phyloP scores from a whole-genome alignment of 2,797 vertebrate species.

The Rhinophrynus dorsalis region DNA sequence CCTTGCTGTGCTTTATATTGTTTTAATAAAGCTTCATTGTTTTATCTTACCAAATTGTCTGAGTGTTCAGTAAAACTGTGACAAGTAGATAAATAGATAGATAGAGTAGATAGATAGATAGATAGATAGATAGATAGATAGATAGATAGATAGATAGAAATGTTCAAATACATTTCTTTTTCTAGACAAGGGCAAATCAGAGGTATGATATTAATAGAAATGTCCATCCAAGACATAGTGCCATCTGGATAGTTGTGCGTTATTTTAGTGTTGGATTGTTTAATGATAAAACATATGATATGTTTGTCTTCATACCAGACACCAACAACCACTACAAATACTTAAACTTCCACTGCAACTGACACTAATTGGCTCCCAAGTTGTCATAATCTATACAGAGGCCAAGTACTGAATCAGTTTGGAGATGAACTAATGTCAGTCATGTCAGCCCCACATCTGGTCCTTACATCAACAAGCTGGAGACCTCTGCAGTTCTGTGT shows the following conservation, averaged over 20 bases:
- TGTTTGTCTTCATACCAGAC: conserved; percentile 14
- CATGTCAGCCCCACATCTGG: conserved; percentile 40
- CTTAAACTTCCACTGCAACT: conserved; percentile 26
- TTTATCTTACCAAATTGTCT: too few relatives aligned
- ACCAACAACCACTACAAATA: conserved; percentile 13
- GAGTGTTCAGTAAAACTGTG: too few relatives aligned
- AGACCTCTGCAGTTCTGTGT: conserved; percentile 4
- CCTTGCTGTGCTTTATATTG: too few relatives aligned
- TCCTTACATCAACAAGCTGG: neutral
- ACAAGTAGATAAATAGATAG: too few relatives aligned
- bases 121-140: too few relatives aligned
- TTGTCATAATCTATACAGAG: conserved; percentile 40
- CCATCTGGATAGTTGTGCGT: conserved; percentile 20
- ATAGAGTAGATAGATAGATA: too few relatives aligned
- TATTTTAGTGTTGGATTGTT: conserved; percentile 23
- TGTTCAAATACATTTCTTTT: too few relatives aligned
- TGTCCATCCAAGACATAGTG: neutral
- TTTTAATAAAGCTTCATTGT: too few relatives aligned
- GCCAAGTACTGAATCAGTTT: conserved; percentile 19
- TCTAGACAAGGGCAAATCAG: too few relatives aligned
- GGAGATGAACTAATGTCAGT: conserved; percentile 19
- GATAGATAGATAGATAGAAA: too few relatives aligned
- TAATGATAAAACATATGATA: conserved; percentile 26
- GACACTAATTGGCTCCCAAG: conserved; percentile 46
- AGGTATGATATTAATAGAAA: neutral